phyloP scores from a whole-genome alignment of 2,888 invertebrate genomes.

The Agrypnus murinus region DNA sequence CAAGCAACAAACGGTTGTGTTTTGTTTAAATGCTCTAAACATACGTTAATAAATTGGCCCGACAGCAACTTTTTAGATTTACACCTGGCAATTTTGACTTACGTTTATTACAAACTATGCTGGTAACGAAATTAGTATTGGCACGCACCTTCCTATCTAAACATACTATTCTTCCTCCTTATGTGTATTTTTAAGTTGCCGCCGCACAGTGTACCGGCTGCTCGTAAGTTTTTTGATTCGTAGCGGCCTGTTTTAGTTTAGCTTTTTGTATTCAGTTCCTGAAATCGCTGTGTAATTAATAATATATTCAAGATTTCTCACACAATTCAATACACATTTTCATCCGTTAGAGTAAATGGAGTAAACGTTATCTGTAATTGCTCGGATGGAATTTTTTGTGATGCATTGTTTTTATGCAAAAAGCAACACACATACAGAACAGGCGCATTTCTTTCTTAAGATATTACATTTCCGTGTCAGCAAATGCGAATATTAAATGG shows the following conservation, averaged over 20 bases:
- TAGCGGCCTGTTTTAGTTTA: neutral
- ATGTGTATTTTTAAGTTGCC: too few species aligned
- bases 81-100: slow-evolving; percentile 54
- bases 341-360: slow-evolving; percentile 16
- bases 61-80: slow-evolving; percentile 51
- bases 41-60: slow-evolving; percentile 55
- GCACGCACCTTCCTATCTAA: slow-evolving; percentile 41
- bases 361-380: slow-evolving; percentile 25
- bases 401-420: slow-evolving; percentile 39
- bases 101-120: slow-evolving; percentile 38
- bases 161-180: neutral
- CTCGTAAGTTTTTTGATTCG: too few species aligned
- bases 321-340: slow-evolving; percentile 22
- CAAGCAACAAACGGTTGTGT: slow-evolving; percentile 53
- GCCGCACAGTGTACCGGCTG: too few species aligned
- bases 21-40: slow-evolving; percentile 54
- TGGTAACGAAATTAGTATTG: slow-evolving; percentile 40
- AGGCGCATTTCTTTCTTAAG: slow-evolving; percentile 13
- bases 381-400: slow-evolving; percentile 20
- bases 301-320: slow-evolving; percentile 10
- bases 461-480: slow-evolving; percentile 46
- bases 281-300: neutral
- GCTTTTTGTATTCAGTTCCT: too few species aligned
- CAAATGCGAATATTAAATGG: slow-evolving; percentile 45
- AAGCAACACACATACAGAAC: slow-evolving; percentile 11